phyloP scores from a whole-genome alignment of 2,888 invertebrate genomes.

The Mongoloraphidia duomilia region DNA sequence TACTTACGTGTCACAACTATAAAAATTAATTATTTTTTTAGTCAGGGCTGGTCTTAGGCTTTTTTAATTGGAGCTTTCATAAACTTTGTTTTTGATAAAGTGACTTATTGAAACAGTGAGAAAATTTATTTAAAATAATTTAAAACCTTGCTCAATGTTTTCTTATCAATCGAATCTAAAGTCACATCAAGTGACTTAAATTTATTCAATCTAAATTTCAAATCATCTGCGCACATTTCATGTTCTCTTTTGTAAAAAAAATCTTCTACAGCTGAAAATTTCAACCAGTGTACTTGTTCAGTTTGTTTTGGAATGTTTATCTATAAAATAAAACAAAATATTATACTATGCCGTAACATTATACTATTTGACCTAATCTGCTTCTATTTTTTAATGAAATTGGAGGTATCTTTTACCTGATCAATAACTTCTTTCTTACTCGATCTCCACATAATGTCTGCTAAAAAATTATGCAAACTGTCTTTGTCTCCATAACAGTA shows the following conservation, averaged over 20 bases:
- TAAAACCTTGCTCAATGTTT: conserved; percentile 26
- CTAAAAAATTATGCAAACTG: conserved; percentile 36
- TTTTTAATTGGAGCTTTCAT: too few species aligned
- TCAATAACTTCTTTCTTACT: conserved; percentile 49
- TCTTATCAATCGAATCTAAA: conserved; percentile 32
- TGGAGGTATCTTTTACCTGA: too few species aligned
- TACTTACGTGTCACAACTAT: too few species aligned
- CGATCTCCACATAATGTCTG: conserved; percentile 52
- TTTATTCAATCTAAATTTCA: conserved; percentile 30
- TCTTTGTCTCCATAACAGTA: conserved; percentile 31
- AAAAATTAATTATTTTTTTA: too few species aligned
- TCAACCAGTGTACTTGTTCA: conserved; percentile 39
- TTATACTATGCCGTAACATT: not conserved
- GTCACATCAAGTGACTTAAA: conserved; percentile 30
- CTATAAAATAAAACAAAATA: conserved; percentile 18
- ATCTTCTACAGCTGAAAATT: conserved; percentile 57
- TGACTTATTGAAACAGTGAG: too few species aligned
- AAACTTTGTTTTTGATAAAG: conserved; percentile 16
- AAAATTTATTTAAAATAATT: conserved; percentile 1
- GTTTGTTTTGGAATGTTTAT: conserved; percentile 50
- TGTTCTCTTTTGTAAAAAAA: conserved; percentile 56
- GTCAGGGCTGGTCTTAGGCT: too few species aligned
- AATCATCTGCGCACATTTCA: conserved; percentile 32
- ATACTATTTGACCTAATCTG: conserved; percentile 35
- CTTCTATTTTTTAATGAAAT: too few species aligned